Conservation (phyloP, 2,113 vertebrate genomes). For the cattle (Bos taurus) region ARS-UCD2.0 NC_037332.1:9085501-9086000, state of each 20-base stretch:
- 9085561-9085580: neutral
- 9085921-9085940: neutral
- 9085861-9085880: constrained; percentile 15
- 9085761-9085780: neutral
- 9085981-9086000: neutral
- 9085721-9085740: neutral
- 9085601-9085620: neutral
- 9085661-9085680: neutral
- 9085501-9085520: neutral
- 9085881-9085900: neutral
- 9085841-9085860: neutral
- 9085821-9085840: neutral
- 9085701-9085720: neutral
- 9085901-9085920: neutral
- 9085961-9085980: neutral
- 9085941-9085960: neutral
- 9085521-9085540: neutral
- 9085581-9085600: neutral
- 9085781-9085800: neutral
- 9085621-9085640: neutral
- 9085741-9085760: neutral
- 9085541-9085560: neutral
- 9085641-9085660: neutral
- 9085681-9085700: neutral
- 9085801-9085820: neutral